These are phyloP conservation scores for Tetramorium simillimum DNA, from an alignment of 1,140 invertebrate genomes.

Conservation along the genomic window DNA sequence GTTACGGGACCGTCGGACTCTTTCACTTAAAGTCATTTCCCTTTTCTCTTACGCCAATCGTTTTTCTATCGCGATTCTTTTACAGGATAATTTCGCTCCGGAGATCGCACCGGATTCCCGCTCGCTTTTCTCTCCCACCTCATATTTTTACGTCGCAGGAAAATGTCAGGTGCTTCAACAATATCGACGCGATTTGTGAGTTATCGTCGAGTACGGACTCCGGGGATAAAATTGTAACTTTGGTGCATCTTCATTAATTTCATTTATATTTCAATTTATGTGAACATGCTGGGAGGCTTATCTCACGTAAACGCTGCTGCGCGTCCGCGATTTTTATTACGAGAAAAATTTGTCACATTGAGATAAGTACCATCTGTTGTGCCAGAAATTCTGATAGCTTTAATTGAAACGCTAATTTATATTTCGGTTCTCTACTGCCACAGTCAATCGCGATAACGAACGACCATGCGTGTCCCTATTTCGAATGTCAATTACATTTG, in stretches of 20 bases:
- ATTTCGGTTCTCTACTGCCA: not conserved
- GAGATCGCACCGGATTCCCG: not conserved
- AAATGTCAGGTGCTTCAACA: not conserved
- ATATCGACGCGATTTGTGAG: slow-evolving; percentile 28
- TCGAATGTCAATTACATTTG: slow-evolving; percentile 15
- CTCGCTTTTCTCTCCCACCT: not conserved
- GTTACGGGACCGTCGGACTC: not conserved
- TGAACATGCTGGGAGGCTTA: not conserved
- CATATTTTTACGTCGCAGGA: not conserved
- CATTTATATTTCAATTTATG: slow-evolving; percentile 64
- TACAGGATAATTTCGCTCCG: not conserved
- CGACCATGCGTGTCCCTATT: not conserved
- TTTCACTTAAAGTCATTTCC: slow-evolving; percentile 5
- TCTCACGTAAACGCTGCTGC: not conserved
- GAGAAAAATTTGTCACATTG: slow-evolving; percentile 6
- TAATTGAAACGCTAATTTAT: slow-evolving; percentile 37
- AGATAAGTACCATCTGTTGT: slow-evolving; percentile 51
- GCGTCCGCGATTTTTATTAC: not conserved
- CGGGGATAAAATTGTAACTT: slow-evolving; percentile 48
- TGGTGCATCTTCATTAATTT: not conserved
- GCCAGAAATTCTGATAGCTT: slow-evolving; percentile 27
- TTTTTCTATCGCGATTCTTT: not conserved
- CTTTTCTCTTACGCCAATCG: not conserved
- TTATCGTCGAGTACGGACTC: slow-evolving; percentile 23
- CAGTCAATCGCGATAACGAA: slow-evolving; percentile 1